Conservation (phyloP, 92 coral and sea anemone genomes). For the Parazoanthus swiftii region DNA sequence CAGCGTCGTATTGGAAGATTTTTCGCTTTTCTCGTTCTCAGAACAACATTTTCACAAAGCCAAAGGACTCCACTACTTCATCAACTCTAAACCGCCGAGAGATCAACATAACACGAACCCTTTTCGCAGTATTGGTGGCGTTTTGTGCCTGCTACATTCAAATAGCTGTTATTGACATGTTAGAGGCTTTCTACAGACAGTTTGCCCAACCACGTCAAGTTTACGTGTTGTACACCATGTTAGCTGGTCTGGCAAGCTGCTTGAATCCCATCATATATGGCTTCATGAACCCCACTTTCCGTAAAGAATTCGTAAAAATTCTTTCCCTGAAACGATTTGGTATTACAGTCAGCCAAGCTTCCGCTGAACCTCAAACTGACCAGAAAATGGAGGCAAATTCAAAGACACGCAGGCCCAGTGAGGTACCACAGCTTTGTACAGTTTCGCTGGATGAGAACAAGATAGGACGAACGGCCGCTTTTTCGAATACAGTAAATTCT, state of each 20-base stretch:
- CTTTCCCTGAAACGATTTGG: constrained; percentile 6
- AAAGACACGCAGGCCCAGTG: background rate
- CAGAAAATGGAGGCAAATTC: background rate
- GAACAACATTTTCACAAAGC: constrained; percentile 2
- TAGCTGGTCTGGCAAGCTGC: constrained; percentile 28
- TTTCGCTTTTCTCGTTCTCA: constrained; percentile 25
- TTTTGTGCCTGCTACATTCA: constrained; percentile 30
- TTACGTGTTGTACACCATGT: constrained; percentile 12
- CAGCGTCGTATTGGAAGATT: constrained; percentile 27
- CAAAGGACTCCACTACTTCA: background rate
- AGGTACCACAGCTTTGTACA: no score
- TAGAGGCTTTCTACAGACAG: constrained; percentile 14
- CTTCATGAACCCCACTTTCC: constrained; percentile 28
- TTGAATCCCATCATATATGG: constrained; percentile 34
- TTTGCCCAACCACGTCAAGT: constrained; percentile 30
- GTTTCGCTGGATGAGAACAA: background rate
- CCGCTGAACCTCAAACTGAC: background rate
- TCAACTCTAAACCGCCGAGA: constrained; percentile 1
- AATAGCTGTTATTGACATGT: constrained; percentile 38
- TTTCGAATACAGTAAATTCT: no score
- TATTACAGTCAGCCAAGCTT: background rate
- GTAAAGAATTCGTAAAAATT: constrained; percentile 20
- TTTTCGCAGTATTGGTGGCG: constrained; percentile 24
- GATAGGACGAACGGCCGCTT: background rate
- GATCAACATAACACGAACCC: constrained; percentile 16